These are phyloP conservation scores for Acanthoscelides obtectus DNA, from an alignment of 2,888 invertebrate species.

Conservation along the genomic window DNA sequence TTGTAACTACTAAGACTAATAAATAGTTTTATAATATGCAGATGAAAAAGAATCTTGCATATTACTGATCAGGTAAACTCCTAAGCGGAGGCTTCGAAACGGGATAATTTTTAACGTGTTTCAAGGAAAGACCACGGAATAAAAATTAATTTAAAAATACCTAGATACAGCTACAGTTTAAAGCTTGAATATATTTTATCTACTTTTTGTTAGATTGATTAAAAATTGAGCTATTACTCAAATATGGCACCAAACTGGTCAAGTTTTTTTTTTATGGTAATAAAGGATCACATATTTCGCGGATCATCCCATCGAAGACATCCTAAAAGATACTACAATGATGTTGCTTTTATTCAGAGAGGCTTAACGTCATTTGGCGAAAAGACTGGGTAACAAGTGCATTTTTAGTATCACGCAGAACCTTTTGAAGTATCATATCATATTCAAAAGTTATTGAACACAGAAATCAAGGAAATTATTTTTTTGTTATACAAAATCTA, in stretches of 20 bases:
- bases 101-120: background rate
- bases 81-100: too few relatives aligned
- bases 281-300: slow-evolving; percentile 40
- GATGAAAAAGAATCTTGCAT: too few relatives aligned
- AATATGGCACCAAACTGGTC: slow-evolving; percentile 50
- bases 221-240: slow-evolving; percentile 50
- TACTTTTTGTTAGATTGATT: slow-evolving; percentile 40
- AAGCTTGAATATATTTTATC: slow-evolving; percentile 43
- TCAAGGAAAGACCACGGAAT: slow-evolving; percentile 14
- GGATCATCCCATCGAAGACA: slow-evolving; percentile 47
- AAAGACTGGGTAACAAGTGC: slow-evolving; percentile 4
- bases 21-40: too few relatives aligned
- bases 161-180: slow-evolving; percentile 39
- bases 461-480: too few relatives aligned
- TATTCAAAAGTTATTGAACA: too few relatives aligned
- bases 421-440: too few relatives aligned
- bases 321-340: slow-evolving; percentile 32
- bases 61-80: too few relatives aligned
- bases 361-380: background rate
- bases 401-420: too few relatives aligned
- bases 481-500: too few relatives aligned
- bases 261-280: slow-evolving; percentile 41
- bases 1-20: too few relatives aligned
- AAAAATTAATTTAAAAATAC: slow-evolving; percentile 42
- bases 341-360: background rate